Evolutionary conservation across 2,888 invertebrate genomes (phyloP).

Genomic region (Nemurella pictetii): DNA sequence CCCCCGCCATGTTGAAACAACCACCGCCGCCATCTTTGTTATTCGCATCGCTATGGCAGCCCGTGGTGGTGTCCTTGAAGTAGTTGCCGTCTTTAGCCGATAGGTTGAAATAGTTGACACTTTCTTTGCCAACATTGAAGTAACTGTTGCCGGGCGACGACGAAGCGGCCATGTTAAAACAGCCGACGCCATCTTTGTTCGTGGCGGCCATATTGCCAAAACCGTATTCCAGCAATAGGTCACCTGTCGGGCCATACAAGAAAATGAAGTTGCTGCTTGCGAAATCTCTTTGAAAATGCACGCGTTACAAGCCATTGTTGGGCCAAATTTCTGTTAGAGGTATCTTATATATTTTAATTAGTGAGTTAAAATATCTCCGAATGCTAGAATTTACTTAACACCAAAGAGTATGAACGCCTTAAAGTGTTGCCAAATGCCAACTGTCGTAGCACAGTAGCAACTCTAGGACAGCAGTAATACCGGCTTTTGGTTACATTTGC

Average conservation of each 20-base stretch:
- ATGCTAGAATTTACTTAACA: too few relatives aligned
- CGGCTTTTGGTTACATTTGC: too few relatives aligned
- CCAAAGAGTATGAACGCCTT: too few relatives aligned
- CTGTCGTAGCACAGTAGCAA: too few relatives aligned
- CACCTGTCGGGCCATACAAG: background rate
- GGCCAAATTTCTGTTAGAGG: too few relatives aligned
- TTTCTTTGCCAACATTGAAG: background rate
- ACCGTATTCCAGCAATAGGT: constrained; percentile 25
- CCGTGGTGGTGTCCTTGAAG: background rate
- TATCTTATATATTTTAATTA: too few relatives aligned
- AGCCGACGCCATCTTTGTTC: background rate
- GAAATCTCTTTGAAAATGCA: too few relatives aligned
- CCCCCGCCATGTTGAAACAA: background rate
- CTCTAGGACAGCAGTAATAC: too few relatives aligned
- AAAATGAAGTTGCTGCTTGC: too few relatives aligned
- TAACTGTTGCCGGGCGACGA: background rate
- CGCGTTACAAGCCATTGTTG: too few relatives aligned
- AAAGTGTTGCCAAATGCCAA: too few relatives aligned
- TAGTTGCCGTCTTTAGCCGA: background rate
- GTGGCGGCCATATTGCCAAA: constrained; percentile 13
- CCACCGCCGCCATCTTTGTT: background rate
- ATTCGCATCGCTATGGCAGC: background rate
- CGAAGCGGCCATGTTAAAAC: background rate
- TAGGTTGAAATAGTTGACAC: background rate
- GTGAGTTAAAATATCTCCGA: too few relatives aligned